Evolutionary conservation across 2,113 vertebrate genomes (phyloP).

Genomic region (Bubo bubo): DNA sequence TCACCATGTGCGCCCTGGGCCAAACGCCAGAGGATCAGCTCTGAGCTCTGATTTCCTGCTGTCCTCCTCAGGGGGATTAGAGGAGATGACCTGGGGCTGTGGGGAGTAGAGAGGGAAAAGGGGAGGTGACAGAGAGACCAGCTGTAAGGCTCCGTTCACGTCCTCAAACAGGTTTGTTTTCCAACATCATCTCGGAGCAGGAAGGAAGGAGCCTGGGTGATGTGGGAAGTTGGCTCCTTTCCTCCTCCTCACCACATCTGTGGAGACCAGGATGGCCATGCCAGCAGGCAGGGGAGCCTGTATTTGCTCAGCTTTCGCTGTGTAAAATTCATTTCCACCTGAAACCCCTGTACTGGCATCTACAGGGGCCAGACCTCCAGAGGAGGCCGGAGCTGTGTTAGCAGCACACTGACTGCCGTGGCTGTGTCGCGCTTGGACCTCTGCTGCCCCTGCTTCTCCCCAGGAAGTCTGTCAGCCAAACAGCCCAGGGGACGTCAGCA

Average conservation of each 20-base stretch:
- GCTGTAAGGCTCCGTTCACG: not conserved
- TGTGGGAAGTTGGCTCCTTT: not conserved
- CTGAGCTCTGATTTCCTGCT: not conserved
- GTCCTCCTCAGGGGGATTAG: fast-evolving
- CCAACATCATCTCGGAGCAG: not conserved
- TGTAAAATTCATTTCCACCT: not conserved
- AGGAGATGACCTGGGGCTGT: not conserved
- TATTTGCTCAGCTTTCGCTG: not conserved
- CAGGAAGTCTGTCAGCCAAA: not conserved
- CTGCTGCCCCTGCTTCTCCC: not conserved
- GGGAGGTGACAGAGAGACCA: not conserved
- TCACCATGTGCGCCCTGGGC: not conserved
- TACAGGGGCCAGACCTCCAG: not conserved
- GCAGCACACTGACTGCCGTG: not conserved
- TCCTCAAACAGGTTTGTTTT: not conserved
- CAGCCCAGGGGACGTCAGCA: not conserved
- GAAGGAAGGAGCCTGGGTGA: not conserved
- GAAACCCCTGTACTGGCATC: fast-evolving
- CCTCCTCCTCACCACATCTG: not conserved
- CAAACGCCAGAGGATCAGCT: not conserved
- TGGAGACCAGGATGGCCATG: not conserved
- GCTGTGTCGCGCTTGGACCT: not conserved
- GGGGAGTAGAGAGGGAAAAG: not conserved
- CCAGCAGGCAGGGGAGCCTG: not conserved
- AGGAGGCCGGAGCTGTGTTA: not conserved